These are phyloP conservation scores for Cydia pomonella DNA, from an alignment of 1,140 invertebrate genomes.

Conservation along the genomic window DNA sequence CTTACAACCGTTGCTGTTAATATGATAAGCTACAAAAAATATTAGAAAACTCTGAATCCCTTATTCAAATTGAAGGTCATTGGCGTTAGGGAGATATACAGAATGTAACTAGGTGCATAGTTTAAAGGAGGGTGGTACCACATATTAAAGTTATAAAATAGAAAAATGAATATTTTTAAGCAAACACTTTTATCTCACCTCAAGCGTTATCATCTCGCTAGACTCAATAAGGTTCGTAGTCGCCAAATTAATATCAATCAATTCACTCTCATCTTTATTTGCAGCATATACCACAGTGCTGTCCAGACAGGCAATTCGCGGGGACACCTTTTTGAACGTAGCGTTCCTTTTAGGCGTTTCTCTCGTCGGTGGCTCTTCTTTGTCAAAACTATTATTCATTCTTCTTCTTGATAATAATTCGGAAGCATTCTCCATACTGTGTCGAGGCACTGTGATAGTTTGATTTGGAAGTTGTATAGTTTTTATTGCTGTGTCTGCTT, in stretches of 20 bases:
- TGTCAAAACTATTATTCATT: slow-evolving; percentile 56
- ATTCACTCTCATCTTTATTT: slow-evolving; percentile 64
- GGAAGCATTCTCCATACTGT: slow-evolving; percentile 71
- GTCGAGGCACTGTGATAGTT: slow-evolving; percentile 66
- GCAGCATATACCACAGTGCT: slow-evolving; percentile 62
- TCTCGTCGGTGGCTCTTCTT: slow-evolving; percentile 53
- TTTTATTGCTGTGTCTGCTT: slow-evolving; percentile 58
- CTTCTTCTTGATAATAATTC: slow-evolving; percentile 66
- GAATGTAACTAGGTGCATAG: too few relatives aligned
- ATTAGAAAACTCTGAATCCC: too few relatives aligned
- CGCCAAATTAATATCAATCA: slow-evolving; percentile 74
- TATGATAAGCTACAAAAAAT: too few relatives aligned
- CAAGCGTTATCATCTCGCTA: slow-evolving; percentile 58
- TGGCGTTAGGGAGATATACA: too few relatives aligned
- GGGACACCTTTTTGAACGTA: slow-evolving; percentile 73
- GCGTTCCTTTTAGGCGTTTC: slow-evolving; percentile 74
- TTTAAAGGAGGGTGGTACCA: too few relatives aligned
- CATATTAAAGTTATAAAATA: too few relatives aligned
- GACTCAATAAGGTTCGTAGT: slow-evolving; percentile 67
- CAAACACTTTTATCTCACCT: slow-evolving; percentile 41
- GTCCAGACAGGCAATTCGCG: slow-evolving; percentile 59
- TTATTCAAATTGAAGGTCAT: too few relatives aligned
- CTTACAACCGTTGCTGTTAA: too few relatives aligned
- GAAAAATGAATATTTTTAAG: too few relatives aligned
- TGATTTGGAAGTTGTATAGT: slow-evolving; percentile 72